These are phyloP conservation scores for Apotomis betuletana DNA, from an alignment of 2,888 invertebrate genomes.

Conservation along the genomic window DNA sequence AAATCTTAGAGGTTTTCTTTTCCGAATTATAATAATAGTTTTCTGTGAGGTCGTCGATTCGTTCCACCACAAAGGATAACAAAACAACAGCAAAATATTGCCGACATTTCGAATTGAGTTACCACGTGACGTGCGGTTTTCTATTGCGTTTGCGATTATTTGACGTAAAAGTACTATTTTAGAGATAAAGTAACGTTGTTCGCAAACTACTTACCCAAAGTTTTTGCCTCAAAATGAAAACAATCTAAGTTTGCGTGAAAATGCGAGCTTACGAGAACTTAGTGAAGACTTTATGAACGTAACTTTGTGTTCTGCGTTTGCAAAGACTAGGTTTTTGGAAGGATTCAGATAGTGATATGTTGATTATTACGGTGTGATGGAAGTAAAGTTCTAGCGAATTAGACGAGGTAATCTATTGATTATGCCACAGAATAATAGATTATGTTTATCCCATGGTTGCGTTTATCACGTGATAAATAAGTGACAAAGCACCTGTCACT, in stretches of 20 bases:
- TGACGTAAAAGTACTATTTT: background rate
- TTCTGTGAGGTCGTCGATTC: background rate
- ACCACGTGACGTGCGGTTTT: background rate
- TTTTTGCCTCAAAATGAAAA: background rate
- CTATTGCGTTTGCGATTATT: background rate
- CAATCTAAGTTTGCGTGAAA: constrained; percentile 8
- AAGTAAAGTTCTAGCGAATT: too few relatives aligned
- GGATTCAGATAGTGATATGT: background rate
- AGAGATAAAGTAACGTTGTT: background rate
- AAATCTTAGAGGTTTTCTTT: too few relatives aligned
- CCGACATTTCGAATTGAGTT: background rate
- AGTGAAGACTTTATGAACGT: background rate
- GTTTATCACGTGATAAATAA: too few relatives aligned
- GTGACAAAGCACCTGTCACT: too few relatives aligned
- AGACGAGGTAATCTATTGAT: too few relatives aligned
- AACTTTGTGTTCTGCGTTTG: background rate
- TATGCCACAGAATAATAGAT: too few relatives aligned
- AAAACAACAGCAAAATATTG: background rate
- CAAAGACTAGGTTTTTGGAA: background rate
- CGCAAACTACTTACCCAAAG: background rate
- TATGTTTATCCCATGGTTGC: too few relatives aligned
- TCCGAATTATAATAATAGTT: too few relatives aligned
- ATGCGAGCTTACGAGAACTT: background rate
- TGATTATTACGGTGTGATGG: background rate
- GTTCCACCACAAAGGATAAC: background rate